Base-by-base conservation (phyloP, 2,888 invertebrate species). In the Eristalinus sepulchralis region DNA sequence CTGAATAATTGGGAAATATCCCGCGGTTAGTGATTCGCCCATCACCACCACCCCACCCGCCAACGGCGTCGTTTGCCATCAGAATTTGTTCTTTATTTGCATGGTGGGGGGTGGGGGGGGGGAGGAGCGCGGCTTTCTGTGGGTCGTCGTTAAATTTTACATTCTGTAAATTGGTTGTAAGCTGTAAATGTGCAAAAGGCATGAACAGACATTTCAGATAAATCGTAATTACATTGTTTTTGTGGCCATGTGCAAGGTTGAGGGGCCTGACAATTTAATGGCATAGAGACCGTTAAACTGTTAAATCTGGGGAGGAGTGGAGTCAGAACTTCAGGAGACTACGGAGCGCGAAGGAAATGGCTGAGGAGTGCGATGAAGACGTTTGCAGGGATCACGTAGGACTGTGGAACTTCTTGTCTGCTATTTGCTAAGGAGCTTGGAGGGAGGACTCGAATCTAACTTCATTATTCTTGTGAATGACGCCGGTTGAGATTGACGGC, bases 1-100 rank as follows among this genome's bases (percentile, higher is more conserved):
- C 31, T 24, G 68, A 67, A 62, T 85, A 85, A 82, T 77, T 81
- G 64, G 73, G 60, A 80, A 79, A 80, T 84, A 71, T 84, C 60
- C 39, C 70, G 66, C 33, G 80, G 80, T 60, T 64, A 70, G 83
- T 57, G 64, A 83, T 83, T 83, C 72, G 27, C n/a, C 60, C 11
- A 60, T 60, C 55, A 39, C 55, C 39, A 72, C 53, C 27, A 39
- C 59, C 17, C 13, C 20, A 10, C 20, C 22, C 20, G 36, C 11
- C 60, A n/a, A 3, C 13, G 31, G 27, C 10, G 60, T 20, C 39
- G 20, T 22, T 27, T 57, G 6, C 59, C 72, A 24, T 72, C 62
- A 20, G 36, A 60, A 31, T 53, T 73, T 66, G 66, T 53, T 67
- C 27, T 47, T 27, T 34, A 34, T 47, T 47, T 22, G 17, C 11